Evolutionary conservation across 92 coral and sea anemone species (phyloP).

Genomic region (Zoanthus gigantus): DNA sequence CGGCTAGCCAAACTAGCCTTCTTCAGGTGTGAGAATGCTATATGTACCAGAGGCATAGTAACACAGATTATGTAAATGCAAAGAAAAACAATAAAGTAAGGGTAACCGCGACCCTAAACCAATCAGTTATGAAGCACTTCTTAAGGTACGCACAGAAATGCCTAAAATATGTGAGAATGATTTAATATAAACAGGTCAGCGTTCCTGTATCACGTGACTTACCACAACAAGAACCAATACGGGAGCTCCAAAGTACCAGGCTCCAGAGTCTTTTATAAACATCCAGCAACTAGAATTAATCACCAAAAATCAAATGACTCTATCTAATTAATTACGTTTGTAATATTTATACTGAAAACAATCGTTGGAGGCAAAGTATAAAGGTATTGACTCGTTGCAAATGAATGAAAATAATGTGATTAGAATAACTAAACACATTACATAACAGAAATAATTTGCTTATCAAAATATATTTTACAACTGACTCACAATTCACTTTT

Average conservation of each 20-base stretch:
- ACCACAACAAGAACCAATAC: constrained; percentile 79
- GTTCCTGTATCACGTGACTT: constrained; percentile 33
- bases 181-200: neutral
- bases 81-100: too few species aligned
- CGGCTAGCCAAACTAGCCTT: too few species aligned
- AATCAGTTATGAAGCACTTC: too few species aligned
- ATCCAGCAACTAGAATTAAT: constrained; percentile 76
- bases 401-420: neutral
- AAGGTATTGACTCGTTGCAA: neutral
- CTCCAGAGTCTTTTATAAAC: constrained; percentile 73
- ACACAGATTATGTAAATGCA: too few species aligned
- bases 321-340: neutral
- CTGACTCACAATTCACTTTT: constrained; percentile 83
- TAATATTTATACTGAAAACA: neutral
- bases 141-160: neutral
- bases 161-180: neutral
- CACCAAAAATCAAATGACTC: neutral
- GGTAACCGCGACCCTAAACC: too few species aligned
- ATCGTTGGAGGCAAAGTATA: too few species aligned
- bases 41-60: neutral
- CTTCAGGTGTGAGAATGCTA: too few species aligned
- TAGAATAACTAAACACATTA: neutral
- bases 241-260: constrained; percentile 86
- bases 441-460: too few species aligned
- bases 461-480: neutral